Conservation (phyloP, 2,888 invertebrate genomes). For the Pegoplata infirma region DNA sequence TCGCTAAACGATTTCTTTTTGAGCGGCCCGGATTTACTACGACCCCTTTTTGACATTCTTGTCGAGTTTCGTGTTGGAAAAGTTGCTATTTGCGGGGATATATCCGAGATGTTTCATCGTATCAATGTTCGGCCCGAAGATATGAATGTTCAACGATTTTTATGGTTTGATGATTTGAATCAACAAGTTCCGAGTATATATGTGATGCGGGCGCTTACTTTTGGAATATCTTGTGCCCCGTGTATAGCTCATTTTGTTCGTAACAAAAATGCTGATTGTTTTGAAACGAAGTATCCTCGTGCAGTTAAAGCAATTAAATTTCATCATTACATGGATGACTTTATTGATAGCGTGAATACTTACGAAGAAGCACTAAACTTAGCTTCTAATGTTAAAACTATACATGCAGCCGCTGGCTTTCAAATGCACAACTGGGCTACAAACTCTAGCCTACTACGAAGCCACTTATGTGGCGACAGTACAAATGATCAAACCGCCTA, state of each 20-base stretch:
- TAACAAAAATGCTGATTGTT: conserved; percentile 1
- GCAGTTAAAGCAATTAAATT: conserved; percentile 65
- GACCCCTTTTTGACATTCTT: conserved; percentile 14
- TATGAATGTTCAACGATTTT: conserved; percentile 52
- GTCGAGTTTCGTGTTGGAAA: conserved; percentile 57
- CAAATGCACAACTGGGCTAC: conserved; percentile 39
- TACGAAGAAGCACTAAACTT: conserved; percentile 29
- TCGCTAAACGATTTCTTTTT: conserved; percentile 29
- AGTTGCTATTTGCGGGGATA: conserved; percentile 57
- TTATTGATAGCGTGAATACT: conserved; percentile 32
- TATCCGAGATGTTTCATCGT: conserved; percentile 61
- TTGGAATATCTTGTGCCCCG: conserved; percentile 51
- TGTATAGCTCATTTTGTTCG: conserved; percentile 55
- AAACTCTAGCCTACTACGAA: neutral
- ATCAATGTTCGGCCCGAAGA: conserved; percentile 42
- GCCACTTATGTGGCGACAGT: neutral
- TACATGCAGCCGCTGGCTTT: too few species aligned
- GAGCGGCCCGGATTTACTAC: conserved; percentile 22
- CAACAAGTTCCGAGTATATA: conserved; percentile 32
- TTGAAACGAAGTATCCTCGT: conserved; percentile 48
- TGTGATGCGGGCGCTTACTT: conserved; percentile 46
- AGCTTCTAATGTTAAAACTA: conserved; percentile 15
- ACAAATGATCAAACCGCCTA: neutral
- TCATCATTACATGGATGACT: conserved; percentile 65
- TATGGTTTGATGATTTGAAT: conserved; percentile 49